Conservation (phyloP, 2,113 vertebrate species). For the Drymodes brunneopygia region DNA sequence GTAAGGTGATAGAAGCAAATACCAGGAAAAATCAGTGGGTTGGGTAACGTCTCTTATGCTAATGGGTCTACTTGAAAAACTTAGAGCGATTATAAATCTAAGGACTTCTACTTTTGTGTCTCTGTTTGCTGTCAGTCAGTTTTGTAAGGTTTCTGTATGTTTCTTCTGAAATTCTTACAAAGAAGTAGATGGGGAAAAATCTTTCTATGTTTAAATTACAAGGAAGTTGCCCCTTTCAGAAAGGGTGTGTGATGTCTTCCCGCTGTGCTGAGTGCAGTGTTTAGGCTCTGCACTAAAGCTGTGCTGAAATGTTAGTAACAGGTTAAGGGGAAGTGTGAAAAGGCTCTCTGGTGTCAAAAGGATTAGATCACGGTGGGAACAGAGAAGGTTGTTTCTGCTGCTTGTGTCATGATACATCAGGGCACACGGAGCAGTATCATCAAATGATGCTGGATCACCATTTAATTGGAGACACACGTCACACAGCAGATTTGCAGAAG, state of each 20-base stretch:
- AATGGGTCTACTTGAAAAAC: not conserved
- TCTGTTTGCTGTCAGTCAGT: not conserved
- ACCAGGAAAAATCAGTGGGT: not conserved
- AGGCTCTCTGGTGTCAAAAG: not conserved
- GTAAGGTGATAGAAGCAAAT: not conserved
- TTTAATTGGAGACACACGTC: not conserved
- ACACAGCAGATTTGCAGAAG: not conserved
- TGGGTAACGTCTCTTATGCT: not conserved
- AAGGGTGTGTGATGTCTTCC: not conserved
- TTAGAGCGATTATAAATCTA: not conserved
- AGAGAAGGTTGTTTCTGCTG: not conserved
- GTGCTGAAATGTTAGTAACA: not conserved
- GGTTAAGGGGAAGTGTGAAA: not conserved
- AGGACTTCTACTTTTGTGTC: not conserved
- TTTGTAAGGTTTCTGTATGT: not conserved
- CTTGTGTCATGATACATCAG: not conserved
- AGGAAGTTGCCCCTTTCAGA: not conserved
- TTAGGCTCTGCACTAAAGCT: not conserved
- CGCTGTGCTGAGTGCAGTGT: rapidly evolving
- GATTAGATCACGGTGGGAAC: not conserved
- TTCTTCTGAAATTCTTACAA: not conserved
- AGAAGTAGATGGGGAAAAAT: not conserved
- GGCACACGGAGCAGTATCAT: not conserved
- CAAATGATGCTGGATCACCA: not conserved
- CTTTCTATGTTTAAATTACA: not conserved